phyloP scores from a whole-genome alignment of 2,113 vertebrate species.

The Poeciliopsis turrubarensis region DNA sequence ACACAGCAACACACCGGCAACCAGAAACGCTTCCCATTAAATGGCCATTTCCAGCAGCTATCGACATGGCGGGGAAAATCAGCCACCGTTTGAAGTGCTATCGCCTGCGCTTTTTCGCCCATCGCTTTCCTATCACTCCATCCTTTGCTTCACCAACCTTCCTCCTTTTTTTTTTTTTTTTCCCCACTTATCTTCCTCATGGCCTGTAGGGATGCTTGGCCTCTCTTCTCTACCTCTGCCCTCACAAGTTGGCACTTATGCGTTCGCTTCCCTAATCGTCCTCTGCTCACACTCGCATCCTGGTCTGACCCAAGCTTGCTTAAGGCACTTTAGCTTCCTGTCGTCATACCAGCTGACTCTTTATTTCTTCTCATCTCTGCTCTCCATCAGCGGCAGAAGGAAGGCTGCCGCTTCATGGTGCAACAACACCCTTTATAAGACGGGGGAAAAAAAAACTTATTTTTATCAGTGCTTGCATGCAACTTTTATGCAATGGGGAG shows the following conservation, averaged over 20 bases:
- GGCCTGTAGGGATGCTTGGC: constrained; percentile 44
- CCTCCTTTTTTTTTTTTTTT: constrained; percentile 9
- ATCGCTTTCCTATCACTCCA: constrained; percentile 46
- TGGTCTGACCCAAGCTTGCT: constrained; percentile 37
- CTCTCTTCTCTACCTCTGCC: constrained; percentile 21
- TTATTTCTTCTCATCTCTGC: constrained; percentile 10
- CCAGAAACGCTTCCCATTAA: constrained; percentile 31
- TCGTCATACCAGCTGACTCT: constrained; percentile 36
- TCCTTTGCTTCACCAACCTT: constrained; percentile 27
- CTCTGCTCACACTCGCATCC: constrained; percentile 40
- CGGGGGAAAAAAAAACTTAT: background rate
- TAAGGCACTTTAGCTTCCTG: constrained; percentile 25
- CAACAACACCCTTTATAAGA: background rate
- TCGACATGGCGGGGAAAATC: constrained; percentile 28
- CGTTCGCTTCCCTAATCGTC: constrained; percentile 48
- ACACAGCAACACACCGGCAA: background rate
- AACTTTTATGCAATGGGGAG: background rate
- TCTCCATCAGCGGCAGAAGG: constrained; percentile 4
- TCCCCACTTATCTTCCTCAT: constrained; percentile 44
- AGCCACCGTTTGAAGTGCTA: constrained; percentile 61
- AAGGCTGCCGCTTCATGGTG: constrained; percentile 4
- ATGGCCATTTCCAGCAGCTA: constrained; percentile 39
- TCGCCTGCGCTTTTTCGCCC: constrained; percentile 51
- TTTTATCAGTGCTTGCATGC: background rate
- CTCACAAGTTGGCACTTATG: constrained; percentile 16